Evolutionary conservation across 2,113 vertebrate species (phyloP), one percentile per base, ranked within the genome.

Genomic region (Tenrec ecaudatus): DNA sequence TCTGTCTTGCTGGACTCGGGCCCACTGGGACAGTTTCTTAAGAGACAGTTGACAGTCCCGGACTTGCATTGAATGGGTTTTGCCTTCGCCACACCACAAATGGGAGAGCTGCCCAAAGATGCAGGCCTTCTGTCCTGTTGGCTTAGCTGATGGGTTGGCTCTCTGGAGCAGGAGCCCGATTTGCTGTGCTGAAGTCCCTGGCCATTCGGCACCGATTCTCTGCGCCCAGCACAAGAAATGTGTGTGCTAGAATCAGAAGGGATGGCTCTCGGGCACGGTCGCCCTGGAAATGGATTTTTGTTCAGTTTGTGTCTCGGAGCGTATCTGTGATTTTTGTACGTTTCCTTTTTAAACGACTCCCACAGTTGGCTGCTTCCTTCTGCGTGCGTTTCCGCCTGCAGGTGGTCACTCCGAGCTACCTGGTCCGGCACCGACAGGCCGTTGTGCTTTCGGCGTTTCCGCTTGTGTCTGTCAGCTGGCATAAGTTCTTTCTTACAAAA

Each of bases 221-320:
- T 96, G 68, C 85, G 97, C 80, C 86, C 78, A 57, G 96, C 94
- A 93, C 94, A 96, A 69, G 53, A 95, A 80, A 82, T 89, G 69
- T 95, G 96, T 36, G 96, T 96, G 79, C 90, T 96, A 9, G 86
- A 80, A 69, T 96, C 93, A 71, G 87, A 95, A 12, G 92, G 4
- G 64, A 87, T 40, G 43, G 88, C 53, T 89, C 94, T 97, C 22
- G 71, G 88, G 14, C 89, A 68, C 38, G 25, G 95, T 60, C 94
- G 90, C 33, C 83, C 77, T 80, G 86, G 89, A 77, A 90, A 93
- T 2, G 2, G 97, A 40, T 10, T 66, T 93, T 93, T 97, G 31
- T 88, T 89, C 71, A 95, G 94, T 90, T 97, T 98, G 95, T 97
- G 97, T 93, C 94, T 98, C 90, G 97, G 98, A 91, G 97, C 97